Evolutionary conservation across 2,797 vertebrate species (phyloP).

Genomic region (Hypotaenidia philippensis): DNA sequence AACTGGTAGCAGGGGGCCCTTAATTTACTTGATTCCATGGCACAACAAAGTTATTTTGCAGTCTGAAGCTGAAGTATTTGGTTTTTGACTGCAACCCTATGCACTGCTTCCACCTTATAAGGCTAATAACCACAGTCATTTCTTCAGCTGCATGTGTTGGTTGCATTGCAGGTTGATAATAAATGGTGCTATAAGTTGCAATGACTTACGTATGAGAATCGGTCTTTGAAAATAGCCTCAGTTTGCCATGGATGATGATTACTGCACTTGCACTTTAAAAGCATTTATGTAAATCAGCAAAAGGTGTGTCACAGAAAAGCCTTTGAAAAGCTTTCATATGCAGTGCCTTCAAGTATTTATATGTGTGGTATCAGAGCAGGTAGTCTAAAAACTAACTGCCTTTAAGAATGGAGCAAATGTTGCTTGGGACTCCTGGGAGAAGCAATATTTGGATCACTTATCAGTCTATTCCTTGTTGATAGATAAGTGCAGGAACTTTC

Average conservation of each 20-base stretch:
- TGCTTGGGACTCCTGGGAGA: background rate
- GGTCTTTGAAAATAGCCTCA: background rate
- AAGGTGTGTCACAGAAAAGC: background rate
- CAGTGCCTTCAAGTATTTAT: conserved; percentile 12
- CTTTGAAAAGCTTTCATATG: conserved; percentile 33
- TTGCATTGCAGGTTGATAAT: background rate
- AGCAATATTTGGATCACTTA: background rate
- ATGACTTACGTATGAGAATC: background rate
- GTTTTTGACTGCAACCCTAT: background rate
- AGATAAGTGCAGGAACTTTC: background rate
- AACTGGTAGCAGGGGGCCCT: background rate
- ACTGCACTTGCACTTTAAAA: background rate
- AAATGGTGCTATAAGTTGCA: background rate
- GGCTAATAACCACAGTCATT: background rate
- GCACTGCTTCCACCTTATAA: background rate
- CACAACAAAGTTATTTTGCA: background rate
- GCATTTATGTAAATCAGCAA: background rate
- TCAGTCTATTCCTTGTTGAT: no score
- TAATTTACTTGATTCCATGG: background rate
- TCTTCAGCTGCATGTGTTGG: conserved; percentile 1
- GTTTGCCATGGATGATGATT: background rate
- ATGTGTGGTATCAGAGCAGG: background rate
- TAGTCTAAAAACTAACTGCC: background rate
- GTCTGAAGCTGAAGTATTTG: background rate
- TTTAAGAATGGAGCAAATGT: background rate